Base-by-base conservation (phyloP, 37 sponge, comb jelly and placozoan genomes). In the Corticium candelabrum region DNA sequence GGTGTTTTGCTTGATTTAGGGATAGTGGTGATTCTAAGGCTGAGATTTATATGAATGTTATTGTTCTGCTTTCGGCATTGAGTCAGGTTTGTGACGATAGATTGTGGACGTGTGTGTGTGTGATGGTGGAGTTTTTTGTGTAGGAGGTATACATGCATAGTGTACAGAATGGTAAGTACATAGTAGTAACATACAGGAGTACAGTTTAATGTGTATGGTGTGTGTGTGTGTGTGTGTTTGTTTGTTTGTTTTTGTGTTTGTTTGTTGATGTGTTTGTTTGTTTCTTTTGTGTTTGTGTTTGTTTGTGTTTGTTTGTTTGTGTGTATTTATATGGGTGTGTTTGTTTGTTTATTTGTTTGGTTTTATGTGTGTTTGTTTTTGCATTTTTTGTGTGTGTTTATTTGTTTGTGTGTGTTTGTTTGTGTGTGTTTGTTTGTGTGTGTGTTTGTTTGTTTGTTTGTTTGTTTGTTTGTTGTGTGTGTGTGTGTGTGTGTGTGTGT, bases 31-130 rank as follows among this genome's bases (percentile, higher is more conserved):
- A 85, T 43, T 62, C 73, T 31, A 93, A 93, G 68, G 76, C 81
- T 15, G 83, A 50, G 74, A 82, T 93, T 41, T 93, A 81, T 71
- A 62, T 84, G 50, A 79, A 84, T 77, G 84, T 89, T 32, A 34
- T 81, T 1, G 82, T 81, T 32, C 41, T 87, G 41, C 86, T 93
- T 0, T 35, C 88, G 21, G 91, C 88, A 32, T 39, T 74, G 1
- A 83, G 94, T 33, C 94, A 93, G 84, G 92, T 88, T 35, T 62
- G 35, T 68, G 71, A 35, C 33, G 21, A 2, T 38, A 82, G 37
- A 31, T 36, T 72, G 15, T 72, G 15, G 21, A 72, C 21, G 15
- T 36, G 15, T 72, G 15, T 36, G 11, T 27, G 11, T 72, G 21
- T 15, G 32, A 36, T 72, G 15, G 62, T 21, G 11, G 21, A 11